Percentiles rank a stretch among this genome's conserved stretches.
These are phyloP conservation scores for Leucoma salicis DNA, from an alignment of 2,888 invertebrate genomes.

Conservation along the genomic window DNA sequence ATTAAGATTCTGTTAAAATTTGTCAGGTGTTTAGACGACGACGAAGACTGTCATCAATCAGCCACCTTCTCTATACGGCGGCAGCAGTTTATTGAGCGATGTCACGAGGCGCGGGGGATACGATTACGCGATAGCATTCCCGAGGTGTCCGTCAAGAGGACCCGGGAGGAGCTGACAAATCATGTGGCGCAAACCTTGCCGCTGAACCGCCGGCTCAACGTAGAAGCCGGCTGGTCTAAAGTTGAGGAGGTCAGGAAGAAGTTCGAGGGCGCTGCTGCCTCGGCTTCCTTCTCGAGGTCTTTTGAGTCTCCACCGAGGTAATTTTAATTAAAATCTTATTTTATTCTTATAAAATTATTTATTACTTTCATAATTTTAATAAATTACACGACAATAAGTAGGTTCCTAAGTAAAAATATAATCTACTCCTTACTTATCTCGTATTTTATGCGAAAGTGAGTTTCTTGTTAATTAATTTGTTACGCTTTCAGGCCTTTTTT, in stretches of 20 bases:
- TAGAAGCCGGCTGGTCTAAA: conserved; percentile 76
- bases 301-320: conserved; percentile 76
- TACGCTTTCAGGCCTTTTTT: too few species aligned
- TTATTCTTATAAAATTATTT: too few species aligned
- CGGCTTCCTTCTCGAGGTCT: conserved; percentile 61
- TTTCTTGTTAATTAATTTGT: too few species aligned
- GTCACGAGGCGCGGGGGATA: conserved; percentile 63
- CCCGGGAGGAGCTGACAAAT: conserved; percentile 68
- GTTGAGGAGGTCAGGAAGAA: conserved; percentile 77
- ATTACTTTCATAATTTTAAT: too few species aligned
- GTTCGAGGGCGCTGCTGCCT: conserved; percentile 63
- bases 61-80: conserved; percentile 65
- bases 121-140: conserved; percentile 61
- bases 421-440: too few species aligned
- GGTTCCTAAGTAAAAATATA: too few species aligned
- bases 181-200: conserved; percentile 68
- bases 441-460: too few species aligned
- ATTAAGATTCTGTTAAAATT: too few species aligned
- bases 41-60: conserved; percentile 47
- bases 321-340: conserved; percentile 11
- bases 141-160: conserved; percentile 67
- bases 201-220: conserved; percentile 70
- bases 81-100: conserved; percentile 75
- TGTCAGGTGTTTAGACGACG: conserved; percentile 66
- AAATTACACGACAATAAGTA: too few species aligned